phyloP scores from a whole-genome alignment of 2,113 vertebrate species.

The Haemorhous mexicanus region DNA sequence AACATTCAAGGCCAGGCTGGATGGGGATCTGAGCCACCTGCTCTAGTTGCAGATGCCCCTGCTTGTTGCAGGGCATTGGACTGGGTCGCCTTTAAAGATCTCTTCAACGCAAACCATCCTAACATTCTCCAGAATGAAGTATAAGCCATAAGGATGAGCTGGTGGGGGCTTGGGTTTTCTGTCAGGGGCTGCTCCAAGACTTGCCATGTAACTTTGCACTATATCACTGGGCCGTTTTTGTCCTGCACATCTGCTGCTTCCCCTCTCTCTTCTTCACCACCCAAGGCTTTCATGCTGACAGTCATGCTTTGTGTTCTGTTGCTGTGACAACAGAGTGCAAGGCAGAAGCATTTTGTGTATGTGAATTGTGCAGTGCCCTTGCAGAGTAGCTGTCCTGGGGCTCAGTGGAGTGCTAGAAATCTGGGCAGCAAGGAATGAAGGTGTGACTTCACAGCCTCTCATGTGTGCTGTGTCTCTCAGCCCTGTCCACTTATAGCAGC shows the following conservation, averaged over 20 bases:
- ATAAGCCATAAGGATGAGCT: not conserved
- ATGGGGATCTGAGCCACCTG: not conserved
- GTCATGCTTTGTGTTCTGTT: not conserved
- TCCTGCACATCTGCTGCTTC: not conserved
- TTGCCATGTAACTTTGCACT: rapidly evolving
- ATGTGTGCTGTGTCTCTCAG: not conserved
- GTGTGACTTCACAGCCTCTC: not conserved
- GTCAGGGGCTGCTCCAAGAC: not conserved
- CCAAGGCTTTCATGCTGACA: not conserved
- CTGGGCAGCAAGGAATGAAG: not conserved
- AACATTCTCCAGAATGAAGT: not conserved
- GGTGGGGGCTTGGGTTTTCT: not conserved
- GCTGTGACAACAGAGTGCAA: not conserved
- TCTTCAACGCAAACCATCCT: not conserved
- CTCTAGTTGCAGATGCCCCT: not conserved
- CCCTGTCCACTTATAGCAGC: not conserved
- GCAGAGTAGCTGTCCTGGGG: not conserved
- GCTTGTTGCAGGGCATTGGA: rapidly evolving
- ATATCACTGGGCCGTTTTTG: not conserved
- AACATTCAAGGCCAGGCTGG: rapidly evolving
- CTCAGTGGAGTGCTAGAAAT: not conserved
- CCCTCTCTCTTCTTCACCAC: not conserved
- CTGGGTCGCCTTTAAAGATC: not conserved
- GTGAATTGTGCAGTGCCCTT: rapidly evolving
- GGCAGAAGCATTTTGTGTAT: not conserved